Evolutionary conservation across 2,888 invertebrate genomes (phyloP).

Genomic region (Caenorhabditis becei): DNA sequence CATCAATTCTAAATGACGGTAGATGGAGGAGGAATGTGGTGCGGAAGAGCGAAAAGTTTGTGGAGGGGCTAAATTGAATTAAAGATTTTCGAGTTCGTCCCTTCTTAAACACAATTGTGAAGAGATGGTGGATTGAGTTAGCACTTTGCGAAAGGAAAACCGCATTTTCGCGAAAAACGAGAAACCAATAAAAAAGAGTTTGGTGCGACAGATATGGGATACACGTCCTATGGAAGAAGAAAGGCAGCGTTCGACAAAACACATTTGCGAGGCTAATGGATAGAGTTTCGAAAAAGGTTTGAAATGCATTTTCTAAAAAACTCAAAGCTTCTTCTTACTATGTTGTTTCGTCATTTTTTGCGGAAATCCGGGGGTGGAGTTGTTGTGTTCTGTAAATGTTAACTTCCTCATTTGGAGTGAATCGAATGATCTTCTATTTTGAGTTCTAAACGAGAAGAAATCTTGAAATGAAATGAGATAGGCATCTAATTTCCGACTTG

Average conservation of each 20-base stretch:
- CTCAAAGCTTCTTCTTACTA: conserved; percentile 1
- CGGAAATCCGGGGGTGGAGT: too few species aligned
- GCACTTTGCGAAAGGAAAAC: conserved; percentile 38
- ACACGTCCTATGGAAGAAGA: conserved; percentile 1
- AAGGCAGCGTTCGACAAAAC: conserved; percentile 31
- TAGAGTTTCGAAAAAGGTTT: conserved; percentile 26
- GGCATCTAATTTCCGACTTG: background rate
- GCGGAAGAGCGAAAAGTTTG: conserved; percentile 27
- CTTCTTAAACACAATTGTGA: conserved; percentile 32
- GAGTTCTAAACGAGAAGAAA: too few species aligned
- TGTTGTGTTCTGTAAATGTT: too few species aligned
- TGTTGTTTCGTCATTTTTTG: background rate
- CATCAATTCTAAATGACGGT: conserved; percentile 42
- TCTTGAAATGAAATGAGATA: conserved; percentile 6
- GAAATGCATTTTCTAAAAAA: conserved; percentile 2
- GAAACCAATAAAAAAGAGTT: conserved; percentile 53
- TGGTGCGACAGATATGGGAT: conserved; percentile 45
- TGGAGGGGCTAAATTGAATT: conserved; percentile 35
- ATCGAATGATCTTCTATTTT: background rate
- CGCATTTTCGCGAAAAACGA: conserved; percentile 49
- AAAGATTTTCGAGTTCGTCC: conserved; percentile 51
- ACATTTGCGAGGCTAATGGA: conserved; percentile 26
- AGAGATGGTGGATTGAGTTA: conserved; percentile 50
- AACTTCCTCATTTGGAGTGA: background rate
- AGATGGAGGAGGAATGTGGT: conserved; percentile 8